A percentile compares a stretch with the other conserved stretches of the same genome.
Evolutionary conservation across 2,888 invertebrate species (phyloP).

Genomic region (Drosophila dives): DNA sequence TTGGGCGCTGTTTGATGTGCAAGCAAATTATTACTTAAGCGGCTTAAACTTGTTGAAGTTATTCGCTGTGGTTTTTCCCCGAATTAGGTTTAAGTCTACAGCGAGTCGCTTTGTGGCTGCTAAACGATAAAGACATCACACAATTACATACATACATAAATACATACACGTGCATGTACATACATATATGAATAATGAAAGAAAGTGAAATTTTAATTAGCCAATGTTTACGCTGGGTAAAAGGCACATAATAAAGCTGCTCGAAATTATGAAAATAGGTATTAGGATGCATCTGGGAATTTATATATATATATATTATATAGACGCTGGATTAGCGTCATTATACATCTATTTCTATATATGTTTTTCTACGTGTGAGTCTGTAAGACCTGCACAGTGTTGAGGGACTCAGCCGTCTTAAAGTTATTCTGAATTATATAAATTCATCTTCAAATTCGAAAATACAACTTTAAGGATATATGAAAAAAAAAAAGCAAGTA

Average conservation of each 20-base stretch:
- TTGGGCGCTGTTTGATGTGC: constrained; percentile 52
- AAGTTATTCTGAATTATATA: not conserved
- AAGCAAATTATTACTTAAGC: constrained; percentile 77
- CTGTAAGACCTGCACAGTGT: too few species aligned
- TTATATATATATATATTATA: not conserved
- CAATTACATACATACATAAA: not conserved
- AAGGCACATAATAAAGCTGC: not conserved
- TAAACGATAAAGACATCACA: constrained; percentile 42
- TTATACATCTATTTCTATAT: not conserved
- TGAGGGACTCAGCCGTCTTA: not conserved
- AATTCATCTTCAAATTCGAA: not conserved
- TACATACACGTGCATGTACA: not conserved
- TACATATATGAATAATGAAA: not conserved
- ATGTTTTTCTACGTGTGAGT: too few species aligned
- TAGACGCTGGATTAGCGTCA: not conserved
- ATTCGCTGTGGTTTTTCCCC: constrained; percentile 14
- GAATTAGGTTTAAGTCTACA: constrained; percentile 24
- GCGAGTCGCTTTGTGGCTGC: constrained; percentile 4
- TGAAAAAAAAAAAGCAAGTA: not conserved
- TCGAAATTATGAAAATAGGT: not conserved
- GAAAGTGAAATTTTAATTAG: constrained; percentile 17
- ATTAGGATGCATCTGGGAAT: too few species aligned
- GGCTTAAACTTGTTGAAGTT: constrained; percentile 69
- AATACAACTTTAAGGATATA: not conserved
- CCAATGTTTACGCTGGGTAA: not conserved